Evolutionary conservation across 64 coral and sea anemone genomes (phyloP).

Genomic region (Catalaphyllia jardinei): DNA sequence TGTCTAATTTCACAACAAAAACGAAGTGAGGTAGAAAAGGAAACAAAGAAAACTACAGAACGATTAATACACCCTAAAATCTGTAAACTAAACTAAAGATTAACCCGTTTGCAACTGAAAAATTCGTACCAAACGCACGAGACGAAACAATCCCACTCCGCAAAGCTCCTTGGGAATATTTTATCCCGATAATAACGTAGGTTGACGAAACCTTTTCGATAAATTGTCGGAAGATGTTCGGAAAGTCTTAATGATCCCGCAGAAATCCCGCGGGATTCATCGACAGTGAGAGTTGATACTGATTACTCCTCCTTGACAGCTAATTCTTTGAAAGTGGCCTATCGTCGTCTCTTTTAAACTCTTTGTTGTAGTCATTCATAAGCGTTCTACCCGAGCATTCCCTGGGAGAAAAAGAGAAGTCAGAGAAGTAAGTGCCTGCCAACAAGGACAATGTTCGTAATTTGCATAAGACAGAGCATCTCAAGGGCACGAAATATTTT

Average conservation of each 20-base stretch:
- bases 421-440: background rate
- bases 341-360: background rate
- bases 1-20: background rate
- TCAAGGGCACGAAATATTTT: background rate
- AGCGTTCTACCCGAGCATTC: too few species aligned
- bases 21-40: background rate
- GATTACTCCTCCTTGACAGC: too few species aligned
- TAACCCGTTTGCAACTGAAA: background rate
- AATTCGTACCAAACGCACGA: background rate
- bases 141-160: background rate
- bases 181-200: background rate
- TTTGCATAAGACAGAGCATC: constrained; percentile 27
- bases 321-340: background rate
- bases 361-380: background rate
- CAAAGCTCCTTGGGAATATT: background rate
- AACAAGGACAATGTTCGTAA: constrained; percentile 12
- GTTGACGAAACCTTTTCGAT: background rate
- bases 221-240: background rate
- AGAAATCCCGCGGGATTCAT: background rate
- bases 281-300: too few species aligned
- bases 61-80: background rate
- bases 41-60: background rate
- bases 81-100: background rate
- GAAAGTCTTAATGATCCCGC: background rate
- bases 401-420: too few species aligned